Conservation (phyloP, 2,113 vertebrate species). For the Gymnarchus niloticus region DNA sequence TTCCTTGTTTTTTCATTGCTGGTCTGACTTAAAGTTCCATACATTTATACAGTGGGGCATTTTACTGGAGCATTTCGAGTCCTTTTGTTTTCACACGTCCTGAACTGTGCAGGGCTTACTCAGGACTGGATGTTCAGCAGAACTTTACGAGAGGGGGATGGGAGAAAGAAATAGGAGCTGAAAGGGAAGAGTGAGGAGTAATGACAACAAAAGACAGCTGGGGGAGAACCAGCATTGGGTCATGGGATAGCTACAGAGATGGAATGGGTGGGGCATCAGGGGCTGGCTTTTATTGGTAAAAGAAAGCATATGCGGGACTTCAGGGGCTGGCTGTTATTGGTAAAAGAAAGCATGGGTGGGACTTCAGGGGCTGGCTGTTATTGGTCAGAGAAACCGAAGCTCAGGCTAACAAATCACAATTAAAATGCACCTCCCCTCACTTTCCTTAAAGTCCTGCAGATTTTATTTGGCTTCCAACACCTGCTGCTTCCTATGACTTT, state of each 20-base stretch:
- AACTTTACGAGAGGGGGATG: background rate
- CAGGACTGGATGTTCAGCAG: background rate
- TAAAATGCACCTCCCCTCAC: too few relatives aligned
- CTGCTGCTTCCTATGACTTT: background rate
- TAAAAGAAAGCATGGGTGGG: too few relatives aligned
- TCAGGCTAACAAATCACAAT: background rate
- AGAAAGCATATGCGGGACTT: too few relatives aligned
- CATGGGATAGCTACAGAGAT: background rate
- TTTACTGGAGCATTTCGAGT: background rate
- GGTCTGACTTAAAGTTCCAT: background rate
- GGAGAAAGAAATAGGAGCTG: background rate
- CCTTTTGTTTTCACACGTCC: background rate
- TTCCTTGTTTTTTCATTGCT: background rate
- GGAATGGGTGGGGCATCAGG: background rate
- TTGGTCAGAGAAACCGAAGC: background rate
- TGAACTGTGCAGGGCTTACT: background rate
- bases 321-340: too few relatives aligned
- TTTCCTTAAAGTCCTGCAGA: too few relatives aligned
- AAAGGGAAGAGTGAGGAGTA: background rate
- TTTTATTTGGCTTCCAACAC: background rate
- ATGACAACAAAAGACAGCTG: background rate
- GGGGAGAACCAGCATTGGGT: background rate
- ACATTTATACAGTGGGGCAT: background rate
- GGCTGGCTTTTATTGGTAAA: too few relatives aligned
- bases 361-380: background rate